A percentile compares a stretch with the other conserved stretches of the same genome.
Conservation (phyloP, 2,113 vertebrate species). For the Macroglossus sobrinus region DNA sequence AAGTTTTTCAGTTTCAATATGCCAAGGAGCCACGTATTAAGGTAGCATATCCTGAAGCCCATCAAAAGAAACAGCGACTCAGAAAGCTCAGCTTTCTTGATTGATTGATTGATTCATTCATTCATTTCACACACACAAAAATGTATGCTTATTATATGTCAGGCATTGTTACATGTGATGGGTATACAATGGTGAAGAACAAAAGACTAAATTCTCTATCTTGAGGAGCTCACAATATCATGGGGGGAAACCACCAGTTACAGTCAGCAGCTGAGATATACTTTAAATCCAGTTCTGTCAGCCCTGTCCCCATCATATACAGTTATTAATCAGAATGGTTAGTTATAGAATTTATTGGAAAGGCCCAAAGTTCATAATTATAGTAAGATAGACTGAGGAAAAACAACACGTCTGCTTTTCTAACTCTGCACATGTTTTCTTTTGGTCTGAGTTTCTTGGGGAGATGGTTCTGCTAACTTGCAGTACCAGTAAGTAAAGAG, state of each 20-base stretch:
- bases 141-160: background rate
- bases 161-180: background rate
- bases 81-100: background rate
- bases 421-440: background rate
- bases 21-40: background rate
- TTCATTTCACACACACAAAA: background rate
- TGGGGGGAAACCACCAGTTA: background rate
- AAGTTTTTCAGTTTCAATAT: background rate
- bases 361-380: background rate
- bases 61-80: background rate
- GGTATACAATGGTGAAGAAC: background rate
- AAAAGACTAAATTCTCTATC: background rate
- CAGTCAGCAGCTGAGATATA: accelerated
- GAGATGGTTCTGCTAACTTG: background rate
- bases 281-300: background rate
- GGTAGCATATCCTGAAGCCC: background rate
- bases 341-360: background rate
- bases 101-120: background rate
- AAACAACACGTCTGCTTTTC: background rate
- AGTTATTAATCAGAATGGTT: background rate
- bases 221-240: background rate
- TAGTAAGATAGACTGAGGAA: background rate
- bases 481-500: accelerated
- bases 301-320: background rate
- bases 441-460: background rate